Percentiles rank a stretch among this genome's conserved stretches.
Evolutionary conservation across 92 coral and sea anemone species (phyloP).

Genomic region (Porites lobata): DNA sequence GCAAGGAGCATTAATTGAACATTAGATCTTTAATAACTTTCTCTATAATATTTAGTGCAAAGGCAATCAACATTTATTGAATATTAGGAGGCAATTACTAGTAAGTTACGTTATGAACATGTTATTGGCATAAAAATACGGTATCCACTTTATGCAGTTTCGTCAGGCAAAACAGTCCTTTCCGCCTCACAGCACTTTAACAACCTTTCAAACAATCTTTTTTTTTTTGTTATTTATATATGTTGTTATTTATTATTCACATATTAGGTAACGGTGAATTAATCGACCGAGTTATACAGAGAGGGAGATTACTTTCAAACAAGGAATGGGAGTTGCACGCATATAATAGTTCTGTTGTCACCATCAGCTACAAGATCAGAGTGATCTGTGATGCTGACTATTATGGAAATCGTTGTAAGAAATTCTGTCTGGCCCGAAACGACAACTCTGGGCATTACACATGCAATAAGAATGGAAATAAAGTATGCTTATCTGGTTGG

Average conservation of each 20-base stretch:
- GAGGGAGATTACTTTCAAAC: slow-evolving; percentile 81
- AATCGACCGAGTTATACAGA: slow-evolving; percentile 75
- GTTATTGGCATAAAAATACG: no score
- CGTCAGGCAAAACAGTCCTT: no score
- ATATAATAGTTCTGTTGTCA: slow-evolving; percentile 86
- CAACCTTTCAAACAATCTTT: not conserved
- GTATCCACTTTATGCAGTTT: no score
- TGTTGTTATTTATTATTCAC: not conserved
- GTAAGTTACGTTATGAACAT: no score
- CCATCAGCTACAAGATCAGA: slow-evolving; percentile 82
- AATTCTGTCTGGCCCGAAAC: slow-evolving; percentile 80
- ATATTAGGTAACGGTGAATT: slow-evolving; percentile 47
- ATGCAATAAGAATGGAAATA: slow-evolving; percentile 80
- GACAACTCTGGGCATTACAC: slow-evolving; percentile 86
- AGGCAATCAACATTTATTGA: no score
- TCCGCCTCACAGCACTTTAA: not conserved
- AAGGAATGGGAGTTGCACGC: slow-evolving; percentile 85
- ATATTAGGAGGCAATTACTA: no score
- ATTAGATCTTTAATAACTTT: no score
- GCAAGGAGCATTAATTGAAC: no score
- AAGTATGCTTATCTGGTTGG: slow-evolving; percentile 87
- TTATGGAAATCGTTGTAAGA: slow-evolving; percentile 79
- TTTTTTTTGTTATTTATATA: no score
- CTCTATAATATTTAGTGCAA: no score
- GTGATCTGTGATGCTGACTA: slow-evolving; percentile 83